Base-by-base conservation (phyloP, 2,888 invertebrate species). In the Eulithis testata region DNA sequence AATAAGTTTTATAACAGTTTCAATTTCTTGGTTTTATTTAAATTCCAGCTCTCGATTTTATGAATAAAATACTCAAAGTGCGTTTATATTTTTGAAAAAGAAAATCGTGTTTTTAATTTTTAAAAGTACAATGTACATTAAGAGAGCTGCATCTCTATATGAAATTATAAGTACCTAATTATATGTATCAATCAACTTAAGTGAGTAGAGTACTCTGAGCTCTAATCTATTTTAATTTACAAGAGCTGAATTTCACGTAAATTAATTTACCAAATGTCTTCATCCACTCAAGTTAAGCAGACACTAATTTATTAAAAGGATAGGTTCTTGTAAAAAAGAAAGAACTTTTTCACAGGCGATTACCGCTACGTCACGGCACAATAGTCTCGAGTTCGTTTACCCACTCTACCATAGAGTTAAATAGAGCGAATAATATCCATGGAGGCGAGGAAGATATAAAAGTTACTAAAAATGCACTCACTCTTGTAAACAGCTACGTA, bases 341-440 rank as follows among this genome's bases (percentile, higher is more conserved):
- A 56, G 40, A 66, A 45, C 50, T 70, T 66, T 74, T 66, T 66
- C 63, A 70, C 59, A 69, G 64, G 53, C 64, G 65, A 73, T 73
- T 73, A 76, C 74, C 70, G 78, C 73, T 73, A 75, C 63, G 64
- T 69, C 69, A 76, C 68, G 72, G 70, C 63, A 68, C 75, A 66
- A 68, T 63, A 69, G 62, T 66, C 65, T 57, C 69, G 68, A 57
- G 67, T 56, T 62, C 58, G 60, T 54, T 63, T 55, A 64, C 55
- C 65, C 63, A 64, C 66, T 70, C 69, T 72, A 67, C 77, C 81
- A 77, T 81, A 77, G 78, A 83, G 78, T 79, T 76, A 82, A 86
- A 78, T 80, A 80, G 84, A 83, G 84, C 87, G 89, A 84, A 88
- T 84, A 84, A 76, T 78, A 81, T 73, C 73, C 83, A 75, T 74